phyloP scores from a whole-genome alignment of 2,113 vertebrate species.

The Maccullochella peelii region DNA sequence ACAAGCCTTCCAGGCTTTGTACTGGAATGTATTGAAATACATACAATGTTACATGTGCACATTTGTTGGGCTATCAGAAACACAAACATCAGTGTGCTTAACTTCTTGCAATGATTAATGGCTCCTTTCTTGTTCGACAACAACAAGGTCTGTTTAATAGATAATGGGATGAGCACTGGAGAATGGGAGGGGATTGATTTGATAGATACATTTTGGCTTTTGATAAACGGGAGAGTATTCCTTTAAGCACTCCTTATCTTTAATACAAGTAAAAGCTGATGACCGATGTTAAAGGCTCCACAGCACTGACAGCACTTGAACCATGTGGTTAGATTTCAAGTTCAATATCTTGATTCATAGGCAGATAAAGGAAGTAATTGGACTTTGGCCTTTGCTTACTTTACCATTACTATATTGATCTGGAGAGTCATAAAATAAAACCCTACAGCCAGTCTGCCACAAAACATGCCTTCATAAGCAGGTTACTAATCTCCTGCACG shows the following conservation, averaged over 20 bases:
- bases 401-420: not conserved
- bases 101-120: not conserved
- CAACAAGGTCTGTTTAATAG: not conserved
- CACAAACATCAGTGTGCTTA: not conserved
- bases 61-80: not conserved
- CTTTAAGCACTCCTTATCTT: not conserved
- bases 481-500: not conserved
- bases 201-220: not conserved
- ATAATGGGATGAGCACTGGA: not conserved
- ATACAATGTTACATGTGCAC: not conserved
- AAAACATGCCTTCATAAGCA: not conserved
- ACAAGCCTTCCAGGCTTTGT: not conserved
- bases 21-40: not conserved
- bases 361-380: not conserved
- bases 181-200: not conserved
- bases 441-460: not conserved
- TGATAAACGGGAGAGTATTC: not conserved
- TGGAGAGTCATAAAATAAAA: slow-evolving; percentile 3
- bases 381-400: not conserved
- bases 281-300: not conserved
- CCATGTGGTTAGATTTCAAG: not conserved
- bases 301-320: not conserved
- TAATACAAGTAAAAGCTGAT: not conserved
- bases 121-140: slow-evolving; percentile 1
- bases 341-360: not conserved